Percentiles rank a stretch among this genome's conserved stretches.
These are phyloP conservation scores for Leptinotarsa texana DNA, from an alignment of 1,140 invertebrate genomes.

Conservation along the genomic window DNA sequence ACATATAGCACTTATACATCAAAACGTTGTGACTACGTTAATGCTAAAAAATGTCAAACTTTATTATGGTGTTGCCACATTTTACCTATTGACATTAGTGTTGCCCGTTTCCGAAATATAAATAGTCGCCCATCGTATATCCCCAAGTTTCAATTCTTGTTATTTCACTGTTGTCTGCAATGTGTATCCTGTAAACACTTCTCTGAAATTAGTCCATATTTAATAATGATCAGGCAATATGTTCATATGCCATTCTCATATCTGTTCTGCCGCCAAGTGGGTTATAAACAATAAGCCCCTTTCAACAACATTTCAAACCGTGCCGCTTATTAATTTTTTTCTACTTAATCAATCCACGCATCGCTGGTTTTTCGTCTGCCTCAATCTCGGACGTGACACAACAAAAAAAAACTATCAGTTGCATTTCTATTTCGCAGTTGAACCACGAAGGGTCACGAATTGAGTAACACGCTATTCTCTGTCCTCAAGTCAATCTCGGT, in stretches of 20 bases:
- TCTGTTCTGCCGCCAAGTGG: constrained; percentile 20
- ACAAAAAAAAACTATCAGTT: constrained; percentile 8
- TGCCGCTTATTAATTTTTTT: constrained; percentile 17
- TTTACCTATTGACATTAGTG: too few relatives aligned
- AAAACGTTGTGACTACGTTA: too few relatives aligned
- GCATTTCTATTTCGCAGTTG: constrained; percentile 13
- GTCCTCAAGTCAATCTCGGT: background rate
- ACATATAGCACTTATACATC: too few relatives aligned
- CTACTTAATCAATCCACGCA: constrained; percentile 5
- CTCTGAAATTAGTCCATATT: background rate
- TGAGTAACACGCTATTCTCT: constrained; percentile 1
- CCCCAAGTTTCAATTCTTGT: too few relatives aligned
- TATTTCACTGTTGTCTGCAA: background rate
- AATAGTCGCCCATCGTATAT: too few relatives aligned
- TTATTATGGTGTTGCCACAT: too few relatives aligned
- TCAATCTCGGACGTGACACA: constrained; percentile 4
- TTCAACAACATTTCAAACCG: constrained; percentile 22
- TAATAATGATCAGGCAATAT: constrained; percentile 21
- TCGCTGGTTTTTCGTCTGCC: background rate
- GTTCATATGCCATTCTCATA: constrained; percentile 9
- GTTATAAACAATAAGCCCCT: constrained; percentile 22
- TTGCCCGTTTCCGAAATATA: too few relatives aligned
- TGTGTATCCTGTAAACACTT: background rate
- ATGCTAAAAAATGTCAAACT: too few relatives aligned
- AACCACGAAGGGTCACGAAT: background rate